Evolutionary conservation across 2,797 vertebrate genomes (phyloP).

Genomic region (Bradypus variegatus): DNA sequence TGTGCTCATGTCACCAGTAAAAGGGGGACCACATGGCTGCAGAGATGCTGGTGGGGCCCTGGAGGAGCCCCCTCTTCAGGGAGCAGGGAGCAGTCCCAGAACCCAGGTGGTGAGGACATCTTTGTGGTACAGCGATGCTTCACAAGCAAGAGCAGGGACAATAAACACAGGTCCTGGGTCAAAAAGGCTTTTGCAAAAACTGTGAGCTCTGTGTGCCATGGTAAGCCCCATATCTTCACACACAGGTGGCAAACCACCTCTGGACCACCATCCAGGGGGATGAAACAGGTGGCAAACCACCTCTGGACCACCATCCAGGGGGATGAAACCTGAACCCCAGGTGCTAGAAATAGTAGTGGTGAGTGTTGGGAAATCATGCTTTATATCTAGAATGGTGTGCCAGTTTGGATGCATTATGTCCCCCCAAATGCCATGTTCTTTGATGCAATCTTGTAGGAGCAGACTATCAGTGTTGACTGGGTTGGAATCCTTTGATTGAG

Average conservation of each 20-base stretch:
- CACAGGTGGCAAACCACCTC: fast-evolving
- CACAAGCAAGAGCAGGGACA: slow-evolving; percentile 44
- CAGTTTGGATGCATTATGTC: too few species aligned
- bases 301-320: fast-evolving
- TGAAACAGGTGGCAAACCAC: neutral
- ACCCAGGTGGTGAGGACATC: neutral
- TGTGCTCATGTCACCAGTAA: too few species aligned
- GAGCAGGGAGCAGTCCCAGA: too few species aligned
- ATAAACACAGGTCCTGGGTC: slow-evolving; percentile 43
- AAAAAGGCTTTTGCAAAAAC: slow-evolving; percentile 37
- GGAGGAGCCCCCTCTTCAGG: neutral
- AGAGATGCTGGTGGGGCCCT: neutral
- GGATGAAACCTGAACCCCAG: neutral
- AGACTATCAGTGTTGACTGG: too few species aligned
- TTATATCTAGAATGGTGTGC: neutral
- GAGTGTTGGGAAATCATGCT: neutral
- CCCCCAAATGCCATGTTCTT: too few species aligned
- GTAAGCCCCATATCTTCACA: neutral
- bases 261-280: fast-evolving
- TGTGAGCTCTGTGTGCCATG: neutral
- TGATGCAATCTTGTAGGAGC: too few species aligned
- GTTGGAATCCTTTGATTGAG: too few species aligned
- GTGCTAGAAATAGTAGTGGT: neutral
- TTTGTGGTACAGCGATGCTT: neutral
- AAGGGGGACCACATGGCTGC: too few species aligned